A percentile compares a stretch with the other conserved stretches of the same genome.
phyloP scores from a whole-genome alignment of 2,113 vertebrate genomes.

The Rhinolophus ferrumequinum region DNA sequence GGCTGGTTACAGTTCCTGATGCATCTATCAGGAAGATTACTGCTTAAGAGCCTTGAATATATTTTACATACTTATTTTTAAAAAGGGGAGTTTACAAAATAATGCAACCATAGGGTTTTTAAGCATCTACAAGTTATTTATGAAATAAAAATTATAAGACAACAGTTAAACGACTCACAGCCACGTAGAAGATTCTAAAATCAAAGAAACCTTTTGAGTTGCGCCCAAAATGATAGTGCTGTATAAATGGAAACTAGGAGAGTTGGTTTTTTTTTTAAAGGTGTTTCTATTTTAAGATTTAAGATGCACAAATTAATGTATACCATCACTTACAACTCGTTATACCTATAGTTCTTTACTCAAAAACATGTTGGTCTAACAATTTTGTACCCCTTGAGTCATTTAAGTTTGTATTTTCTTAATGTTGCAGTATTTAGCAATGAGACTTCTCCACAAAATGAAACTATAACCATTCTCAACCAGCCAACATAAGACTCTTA shows the following conservation, averaged over 20 bases:
- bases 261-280: neutral
- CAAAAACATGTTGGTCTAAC: neutral
- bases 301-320: neutral
- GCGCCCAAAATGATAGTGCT: neutral
- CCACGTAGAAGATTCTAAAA: neutral
- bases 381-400: neutral
- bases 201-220: neutral
- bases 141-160: slow-evolving; percentile 16
- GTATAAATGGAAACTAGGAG: neutral
- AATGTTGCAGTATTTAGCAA: slow-evolving; percentile 44
- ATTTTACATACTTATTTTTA: neutral
- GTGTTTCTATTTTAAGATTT: neutral
- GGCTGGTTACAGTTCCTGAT: neutral
- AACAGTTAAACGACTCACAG: slow-evolving; percentile 9
- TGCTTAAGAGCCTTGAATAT: neutral
- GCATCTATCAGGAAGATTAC: neutral
- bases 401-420: slow-evolving; percentile 41
- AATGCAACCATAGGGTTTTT: neutral
- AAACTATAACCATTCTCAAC: slow-evolving; percentile 45
- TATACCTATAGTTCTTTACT: neutral
- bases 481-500: slow-evolving; percentile 60
- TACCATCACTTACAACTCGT: slow-evolving; percentile 5
- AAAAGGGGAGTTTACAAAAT: neutral
- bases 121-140: slow-evolving; percentile 2
- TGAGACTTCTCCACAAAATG: slow-evolving; percentile 39